A percentile compares a stretch with the other conserved stretches of the same genome.
These are phyloP conservation scores for Azorinus chamasolen DNA, from an alignment of 2,888 invertebrate genomes.

Conservation along the genomic window DNA sequence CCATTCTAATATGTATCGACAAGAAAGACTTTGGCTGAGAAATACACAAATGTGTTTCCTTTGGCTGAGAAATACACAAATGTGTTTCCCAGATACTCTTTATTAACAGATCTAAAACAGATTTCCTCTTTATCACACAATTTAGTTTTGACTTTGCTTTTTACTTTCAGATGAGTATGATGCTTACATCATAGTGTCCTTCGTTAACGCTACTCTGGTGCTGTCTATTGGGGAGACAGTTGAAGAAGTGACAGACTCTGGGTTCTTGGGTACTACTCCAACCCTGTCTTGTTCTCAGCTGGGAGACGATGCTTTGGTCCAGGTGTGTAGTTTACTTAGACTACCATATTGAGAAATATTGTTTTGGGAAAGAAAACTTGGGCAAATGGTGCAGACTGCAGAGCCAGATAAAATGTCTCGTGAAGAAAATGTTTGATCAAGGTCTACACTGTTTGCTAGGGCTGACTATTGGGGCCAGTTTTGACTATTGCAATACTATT, in stretches of 20 bases:
- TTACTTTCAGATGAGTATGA: slow-evolving; percentile 95
- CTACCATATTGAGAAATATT: slow-evolving; percentile 35
- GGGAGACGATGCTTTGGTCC: slow-evolving; percentile 98
- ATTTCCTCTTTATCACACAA: too few relatives aligned
- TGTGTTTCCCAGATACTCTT: too few relatives aligned
- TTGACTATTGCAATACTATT: too few relatives aligned
- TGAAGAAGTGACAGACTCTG: slow-evolving; percentile 99
- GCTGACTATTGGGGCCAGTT: too few relatives aligned
- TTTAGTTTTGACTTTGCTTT: slow-evolving; percentile 68
- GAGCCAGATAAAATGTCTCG: background rate
- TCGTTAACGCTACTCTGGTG: slow-evolving; percentile 99
- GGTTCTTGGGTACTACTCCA: slow-evolving; percentile 99
- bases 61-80: too few relatives aligned
- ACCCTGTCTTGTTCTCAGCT: slow-evolving; percentile 99
- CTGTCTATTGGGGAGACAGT: slow-evolving; percentile 99
- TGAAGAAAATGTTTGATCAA: too few relatives aligned
- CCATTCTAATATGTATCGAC: too few relatives aligned
- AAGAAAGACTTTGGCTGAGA: too few relatives aligned
- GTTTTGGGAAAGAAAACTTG: too few relatives aligned
- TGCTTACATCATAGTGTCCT: slow-evolving; percentile 99
- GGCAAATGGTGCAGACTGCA: background rate
- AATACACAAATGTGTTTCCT: too few relatives aligned
- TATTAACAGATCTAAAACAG: too few relatives aligned
- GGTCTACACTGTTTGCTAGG: too few relatives aligned
- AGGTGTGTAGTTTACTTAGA: slow-evolving; percentile 91